Evolutionary conservation across 1,140 invertebrate genomes (phyloP).

Genomic region (Nilaparvata lugens): DNA sequence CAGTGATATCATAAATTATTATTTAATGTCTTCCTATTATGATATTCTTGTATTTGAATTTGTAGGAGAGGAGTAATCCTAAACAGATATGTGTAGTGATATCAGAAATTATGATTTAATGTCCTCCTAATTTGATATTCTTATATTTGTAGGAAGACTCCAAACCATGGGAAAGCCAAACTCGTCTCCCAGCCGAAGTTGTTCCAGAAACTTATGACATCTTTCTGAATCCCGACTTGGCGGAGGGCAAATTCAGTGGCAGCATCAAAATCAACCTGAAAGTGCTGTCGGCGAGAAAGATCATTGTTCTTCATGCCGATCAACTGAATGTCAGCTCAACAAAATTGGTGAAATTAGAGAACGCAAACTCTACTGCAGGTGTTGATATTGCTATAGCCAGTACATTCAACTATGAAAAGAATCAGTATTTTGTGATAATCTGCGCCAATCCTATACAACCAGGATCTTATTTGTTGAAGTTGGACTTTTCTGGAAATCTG

Average conservation of each 20-base stretch:
- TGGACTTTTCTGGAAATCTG: slow-evolving; percentile 61
- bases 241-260: background rate
- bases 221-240: background rate
- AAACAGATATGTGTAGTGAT: too few species aligned
- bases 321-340: background rate
- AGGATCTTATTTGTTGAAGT: slow-evolving; percentile 49
- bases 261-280: background rate
- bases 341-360: background rate
- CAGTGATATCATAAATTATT: too few species aligned
- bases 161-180: background rate
- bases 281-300: background rate
- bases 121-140: too few species aligned
- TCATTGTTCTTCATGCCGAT: background rate
- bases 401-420: slow-evolving; percentile 41
- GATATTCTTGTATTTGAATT: too few species aligned
- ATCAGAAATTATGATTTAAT: too few species aligned
- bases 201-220: background rate
- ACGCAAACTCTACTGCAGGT: background rate
- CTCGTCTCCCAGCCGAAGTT: background rate
- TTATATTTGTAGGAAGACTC: too few species aligned
- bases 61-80: too few species aligned
- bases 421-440: slow-evolving; percentile 58
- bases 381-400: slow-evolving; percentile 11
- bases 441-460: slow-evolving; percentile 40
- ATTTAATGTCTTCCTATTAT: too few species aligned